phyloP scores from a whole-genome alignment of 2,888 invertebrate genomes.

The Polyploca ridens region DNA sequence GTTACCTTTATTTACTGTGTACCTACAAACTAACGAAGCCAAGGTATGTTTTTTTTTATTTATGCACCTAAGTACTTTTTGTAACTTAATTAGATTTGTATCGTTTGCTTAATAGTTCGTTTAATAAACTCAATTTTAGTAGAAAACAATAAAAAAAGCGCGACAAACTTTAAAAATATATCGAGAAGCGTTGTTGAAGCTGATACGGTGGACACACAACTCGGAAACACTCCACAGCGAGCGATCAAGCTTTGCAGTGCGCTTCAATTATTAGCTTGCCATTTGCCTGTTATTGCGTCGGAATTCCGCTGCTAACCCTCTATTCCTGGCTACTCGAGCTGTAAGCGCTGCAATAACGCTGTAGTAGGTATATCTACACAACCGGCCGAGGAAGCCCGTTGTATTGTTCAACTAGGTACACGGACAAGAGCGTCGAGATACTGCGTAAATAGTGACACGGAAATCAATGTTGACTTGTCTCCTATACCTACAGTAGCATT shows the following conservation, averaged over 20 bases:
- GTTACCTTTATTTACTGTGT: too few relatives aligned
- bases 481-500: slow-evolving; percentile 20
- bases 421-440: slow-evolving; percentile 28
- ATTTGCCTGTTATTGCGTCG: slow-evolving; percentile 39
- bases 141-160: too few relatives aligned
- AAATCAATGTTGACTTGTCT: slow-evolving; percentile 38
- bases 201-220: background rate
- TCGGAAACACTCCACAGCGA: slow-evolving; percentile 20
- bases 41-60: too few relatives aligned
- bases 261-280: slow-evolving; percentile 37
- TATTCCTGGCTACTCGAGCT: slow-evolving; percentile 33
- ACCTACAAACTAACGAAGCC: too few relatives aligned
- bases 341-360: slow-evolving; percentile 43
- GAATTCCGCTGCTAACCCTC: slow-evolving; percentile 31
- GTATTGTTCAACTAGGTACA: slow-evolving; percentile 37
- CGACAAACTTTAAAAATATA: background rate
- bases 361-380: slow-evolving; percentile 18
- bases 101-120: too few relatives aligned
- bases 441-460: slow-evolving; percentile 36
- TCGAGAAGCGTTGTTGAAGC: background rate
- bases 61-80: too few relatives aligned
- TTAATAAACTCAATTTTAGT: too few relatives aligned
- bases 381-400: slow-evolving; percentile 32
- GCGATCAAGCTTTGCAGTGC: slow-evolving; percentile 29
- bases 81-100: too few relatives aligned